These are phyloP conservation scores for Neostethus bicornis DNA, from an alignment of 2,797 vertebrate genomes.

Conservation along the genomic window DNA sequence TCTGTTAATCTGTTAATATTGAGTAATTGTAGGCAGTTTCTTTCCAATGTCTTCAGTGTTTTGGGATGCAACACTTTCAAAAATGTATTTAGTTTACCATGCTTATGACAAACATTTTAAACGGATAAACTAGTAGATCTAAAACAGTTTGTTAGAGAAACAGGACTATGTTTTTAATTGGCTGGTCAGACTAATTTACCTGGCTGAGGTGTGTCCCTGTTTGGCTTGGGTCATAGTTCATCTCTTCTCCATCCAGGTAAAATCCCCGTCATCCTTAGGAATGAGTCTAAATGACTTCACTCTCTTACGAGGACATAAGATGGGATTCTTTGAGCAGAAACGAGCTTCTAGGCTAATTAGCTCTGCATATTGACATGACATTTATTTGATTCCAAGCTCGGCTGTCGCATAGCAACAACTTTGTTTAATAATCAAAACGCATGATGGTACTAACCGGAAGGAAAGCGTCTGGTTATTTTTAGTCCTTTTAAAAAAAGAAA, in stretches of 20 bases:
- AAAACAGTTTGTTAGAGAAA: too few species aligned
- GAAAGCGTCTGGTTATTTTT: conserved; percentile 8
- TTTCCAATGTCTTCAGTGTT: too few species aligned
- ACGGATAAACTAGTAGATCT: background rate
- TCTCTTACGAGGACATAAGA: too few species aligned
- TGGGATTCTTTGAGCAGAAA: too few species aligned
- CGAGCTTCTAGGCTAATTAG: background rate
- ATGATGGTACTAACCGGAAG: conserved; percentile 41
- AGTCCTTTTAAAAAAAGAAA: conserved; percentile 8
- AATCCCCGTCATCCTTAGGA: conserved; percentile 37
- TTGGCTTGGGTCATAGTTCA: conserved; percentile 71
- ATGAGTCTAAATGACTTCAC: too few species aligned
- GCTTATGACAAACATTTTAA: too few species aligned
- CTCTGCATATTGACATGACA: background rate
- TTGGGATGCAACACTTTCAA: too few species aligned
- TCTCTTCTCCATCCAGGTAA: conserved; percentile 23
- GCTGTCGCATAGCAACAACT: conserved; percentile 65
- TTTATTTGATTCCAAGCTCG: conserved; percentile 8
- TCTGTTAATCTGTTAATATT: too few species aligned
- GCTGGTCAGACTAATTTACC: conserved; percentile 62
- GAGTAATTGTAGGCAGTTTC: too few species aligned
- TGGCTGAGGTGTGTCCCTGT: conserved; percentile 34
- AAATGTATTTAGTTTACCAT: too few species aligned
- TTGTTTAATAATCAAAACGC: conserved; percentile 46
- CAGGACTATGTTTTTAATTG: too few species aligned